phyloP scores from a whole-genome alignment of 2,113 vertebrate genomes.

The Morone saxatilis region DNA sequence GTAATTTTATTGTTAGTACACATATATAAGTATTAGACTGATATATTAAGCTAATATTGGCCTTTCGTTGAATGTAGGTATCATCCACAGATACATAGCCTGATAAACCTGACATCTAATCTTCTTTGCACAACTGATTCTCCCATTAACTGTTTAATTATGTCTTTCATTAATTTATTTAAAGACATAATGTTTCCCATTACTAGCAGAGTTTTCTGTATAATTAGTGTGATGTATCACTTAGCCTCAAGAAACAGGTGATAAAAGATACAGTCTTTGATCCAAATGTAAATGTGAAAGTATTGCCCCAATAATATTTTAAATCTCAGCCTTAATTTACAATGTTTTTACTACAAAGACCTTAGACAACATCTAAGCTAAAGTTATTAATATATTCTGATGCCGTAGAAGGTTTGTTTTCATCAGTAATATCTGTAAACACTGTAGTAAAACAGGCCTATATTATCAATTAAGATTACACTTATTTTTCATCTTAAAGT shows the following conservation, averaged over 20 bases:
- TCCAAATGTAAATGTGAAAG: neutral
- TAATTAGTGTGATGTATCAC: neutral
- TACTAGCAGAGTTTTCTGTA: neutral
- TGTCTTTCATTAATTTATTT: neutral
- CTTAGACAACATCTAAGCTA: neutral
- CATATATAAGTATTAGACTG: neutral
- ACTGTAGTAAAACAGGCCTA: neutral
- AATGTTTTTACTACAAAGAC: neutral
- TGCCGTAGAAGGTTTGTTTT: neutral
- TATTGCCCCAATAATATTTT: neutral
- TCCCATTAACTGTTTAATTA: constrained; percentile 10
- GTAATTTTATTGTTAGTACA: neutral
- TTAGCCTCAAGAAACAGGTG: neutral
- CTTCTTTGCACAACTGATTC: constrained; percentile 1
- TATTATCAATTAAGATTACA: neutral
- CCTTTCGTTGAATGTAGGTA: neutral
- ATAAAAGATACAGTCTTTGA: neutral
- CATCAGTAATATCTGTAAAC: neutral
- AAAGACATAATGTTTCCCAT: neutral
- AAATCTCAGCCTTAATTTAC: neutral
- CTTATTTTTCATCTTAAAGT: neutral
- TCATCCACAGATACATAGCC: neutral
- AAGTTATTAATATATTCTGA: neutral
- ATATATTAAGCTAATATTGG: neutral
- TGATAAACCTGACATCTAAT: neutral